phyloP scores from a whole-genome alignment of 2,113 vertebrate species.

The Cacatua alba region DNA sequence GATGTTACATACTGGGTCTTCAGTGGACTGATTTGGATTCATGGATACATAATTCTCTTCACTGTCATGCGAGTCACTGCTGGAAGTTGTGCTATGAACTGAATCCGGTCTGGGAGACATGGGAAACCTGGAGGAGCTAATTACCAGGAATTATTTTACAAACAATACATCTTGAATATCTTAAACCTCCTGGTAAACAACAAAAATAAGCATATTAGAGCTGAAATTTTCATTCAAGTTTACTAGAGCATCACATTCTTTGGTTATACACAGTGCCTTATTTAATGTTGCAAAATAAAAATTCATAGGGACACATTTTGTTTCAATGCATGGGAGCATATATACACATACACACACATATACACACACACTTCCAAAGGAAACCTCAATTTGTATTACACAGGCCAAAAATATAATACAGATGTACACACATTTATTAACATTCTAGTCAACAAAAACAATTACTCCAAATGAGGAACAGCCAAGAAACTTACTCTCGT shows the following conservation, averaged over 20 bases:
- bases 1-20: conserved; percentile 92
- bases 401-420: not conserved
- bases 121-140: conserved; percentile 94
- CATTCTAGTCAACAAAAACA: not conserved
- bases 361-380: not conserved
- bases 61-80: conserved; percentile 96
- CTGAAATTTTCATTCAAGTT: not conserved
- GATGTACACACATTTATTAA: not conserved
- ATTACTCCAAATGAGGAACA: not conserved
- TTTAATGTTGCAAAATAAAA: not conserved
- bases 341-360: not conserved
- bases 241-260: not conserved
- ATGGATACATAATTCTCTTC: conserved; percentile 98
- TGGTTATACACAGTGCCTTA: not conserved
- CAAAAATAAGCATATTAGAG: conserved; percentile 16
- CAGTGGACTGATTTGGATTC: conserved; percentile 90
- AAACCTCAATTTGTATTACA: not conserved
- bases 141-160: conserved; percentile 80
- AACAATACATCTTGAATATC: conserved; percentile 26
- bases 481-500: conserved; percentile 89
- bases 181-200: conserved; percentile 45
- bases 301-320: not conserved
- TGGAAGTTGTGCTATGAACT: conserved; percentile 97
- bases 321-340: not conserved
- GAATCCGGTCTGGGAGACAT: conserved; percentile 90